Base-by-base conservation (phyloP, 2,113 vertebrate species). In the Struthio camelus region DNA sequence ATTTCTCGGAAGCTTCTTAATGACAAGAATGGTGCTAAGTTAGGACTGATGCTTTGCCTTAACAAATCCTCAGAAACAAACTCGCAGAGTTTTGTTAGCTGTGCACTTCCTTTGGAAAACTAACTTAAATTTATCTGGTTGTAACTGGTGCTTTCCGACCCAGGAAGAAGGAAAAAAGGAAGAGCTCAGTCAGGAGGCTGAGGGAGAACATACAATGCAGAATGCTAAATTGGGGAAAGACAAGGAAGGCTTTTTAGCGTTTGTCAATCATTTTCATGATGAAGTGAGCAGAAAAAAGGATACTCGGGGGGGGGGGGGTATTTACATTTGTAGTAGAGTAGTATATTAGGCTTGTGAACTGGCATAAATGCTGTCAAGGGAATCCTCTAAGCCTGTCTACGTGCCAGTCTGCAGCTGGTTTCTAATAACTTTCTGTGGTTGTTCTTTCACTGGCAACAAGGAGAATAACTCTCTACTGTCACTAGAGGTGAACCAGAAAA, bases 311-410 rank as follows among this genome's bases (percentile, higher is more conserved):
- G 84, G 65, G 65, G 69, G 86, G 80, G 84, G 69, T 84, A 23
- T 95, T 86, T 70, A 17, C 80, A 24, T 83, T 88, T 72, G 80
- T 64, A 61, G 53, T 13, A 6, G 13, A 84, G 87, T 12, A 86
- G 64, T 85, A 66, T 93, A 95, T 91, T 81, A 75, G 73, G 53
- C 69, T 36, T 75, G 80, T 92, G 84, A 87, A 40, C 72, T 87
- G 70, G 61, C 81, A 88, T 44, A 70, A 85, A 58, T 50, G 11
- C 85, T 51, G 66, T 48, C 87, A 53, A 20, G 94, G 94, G 90
- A 96, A 92, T 72, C 44, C 51, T 87, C 77, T 86, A 46, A 85
- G 78, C 70, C 76, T 56, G 42, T 5, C 73, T 62, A 30, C 3
- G 19, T 58, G 87, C 77, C 70, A 36, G 56, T 30, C 93, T 90